Conservation (phyloP, 2,888 invertebrate genomes). For the Epirrita christyi region DNA sequence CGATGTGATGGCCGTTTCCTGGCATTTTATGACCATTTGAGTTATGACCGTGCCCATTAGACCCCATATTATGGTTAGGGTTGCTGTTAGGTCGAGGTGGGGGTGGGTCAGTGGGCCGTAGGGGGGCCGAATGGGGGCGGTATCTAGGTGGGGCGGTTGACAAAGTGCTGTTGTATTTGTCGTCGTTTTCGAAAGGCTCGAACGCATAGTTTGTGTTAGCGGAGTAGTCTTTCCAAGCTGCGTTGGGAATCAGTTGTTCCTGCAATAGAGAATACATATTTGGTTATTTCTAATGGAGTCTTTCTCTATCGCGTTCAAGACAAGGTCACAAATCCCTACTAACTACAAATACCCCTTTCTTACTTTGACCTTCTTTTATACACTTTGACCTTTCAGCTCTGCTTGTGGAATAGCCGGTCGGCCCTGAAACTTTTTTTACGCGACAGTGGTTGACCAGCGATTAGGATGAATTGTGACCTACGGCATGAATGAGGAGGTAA, state of each 20-base stretch:
- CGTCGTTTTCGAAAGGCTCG: slow-evolving; percentile 94
- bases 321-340: too few species aligned
- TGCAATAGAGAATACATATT: slow-evolving; percentile 57
- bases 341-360: too few species aligned
- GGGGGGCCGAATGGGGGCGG: slow-evolving; percentile 31
- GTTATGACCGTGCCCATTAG: slow-evolving; percentile 7
- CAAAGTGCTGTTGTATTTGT: slow-evolving; percentile 82
- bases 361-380: background rate
- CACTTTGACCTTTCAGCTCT: background rate
- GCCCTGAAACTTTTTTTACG: too few species aligned
- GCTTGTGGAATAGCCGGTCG: too few species aligned
- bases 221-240: slow-evolving; percentile 96
- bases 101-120: slow-evolving; percentile 55
- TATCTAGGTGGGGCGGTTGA: slow-evolving; percentile 54
- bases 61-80: background rate
- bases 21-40: too few species aligned
- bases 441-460: too few species aligned
- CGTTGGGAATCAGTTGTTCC: slow-evolving; percentile 93
- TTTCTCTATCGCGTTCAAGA: background rate
- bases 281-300: background rate
- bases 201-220: slow-evolving; percentile 95
- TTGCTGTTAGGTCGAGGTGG: slow-evolving; percentile 42
- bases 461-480: too few species aligned
- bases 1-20: slow-evolving; percentile 1
- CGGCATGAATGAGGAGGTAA: too few species aligned